These are phyloP conservation scores for Stichodactyla helianthus DNA, from an alignment of 64 coral and sea anemone genomes.

Conservation along the genomic window DNA sequence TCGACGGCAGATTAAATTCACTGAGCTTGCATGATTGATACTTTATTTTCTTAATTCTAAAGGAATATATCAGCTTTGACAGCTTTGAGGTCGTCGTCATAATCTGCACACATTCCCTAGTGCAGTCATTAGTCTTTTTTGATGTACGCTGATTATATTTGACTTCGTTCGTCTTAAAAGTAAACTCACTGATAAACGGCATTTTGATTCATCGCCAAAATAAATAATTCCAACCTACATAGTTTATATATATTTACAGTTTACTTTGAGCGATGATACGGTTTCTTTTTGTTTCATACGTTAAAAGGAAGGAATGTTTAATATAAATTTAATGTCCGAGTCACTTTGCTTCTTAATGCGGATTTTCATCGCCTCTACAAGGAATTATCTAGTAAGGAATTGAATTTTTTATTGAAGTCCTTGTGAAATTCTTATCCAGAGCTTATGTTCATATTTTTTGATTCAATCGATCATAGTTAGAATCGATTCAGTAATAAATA, in stretches of 20 bases:
- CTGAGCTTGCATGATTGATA: neutral
- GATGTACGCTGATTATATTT: neutral
- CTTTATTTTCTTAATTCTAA: neutral
- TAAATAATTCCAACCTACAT: neutral
- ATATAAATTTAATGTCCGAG: no score
- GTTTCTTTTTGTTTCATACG: neutral
- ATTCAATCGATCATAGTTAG: no score
- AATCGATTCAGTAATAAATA: no score
- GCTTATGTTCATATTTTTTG: no score
- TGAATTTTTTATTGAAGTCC: no score
- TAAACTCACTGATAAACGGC: neutral
- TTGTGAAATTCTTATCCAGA: no score
- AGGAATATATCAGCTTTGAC: neutral
- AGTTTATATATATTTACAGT: no score
- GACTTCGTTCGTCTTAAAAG: neutral
- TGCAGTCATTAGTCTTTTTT: conserved; percentile 4
- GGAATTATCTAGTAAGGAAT: no score
- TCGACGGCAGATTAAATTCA: neutral
- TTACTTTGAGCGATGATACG: neutral
- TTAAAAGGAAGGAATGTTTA: no score
- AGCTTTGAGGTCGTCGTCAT: neutral
- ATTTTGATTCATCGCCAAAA: neutral
- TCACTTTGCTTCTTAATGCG: no score
- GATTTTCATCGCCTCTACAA: no score
- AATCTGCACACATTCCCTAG: neutral